Evolutionary conservation across 1,140 invertebrate genomes (phyloP).

Genomic region (Periplaneta americana): DNA sequence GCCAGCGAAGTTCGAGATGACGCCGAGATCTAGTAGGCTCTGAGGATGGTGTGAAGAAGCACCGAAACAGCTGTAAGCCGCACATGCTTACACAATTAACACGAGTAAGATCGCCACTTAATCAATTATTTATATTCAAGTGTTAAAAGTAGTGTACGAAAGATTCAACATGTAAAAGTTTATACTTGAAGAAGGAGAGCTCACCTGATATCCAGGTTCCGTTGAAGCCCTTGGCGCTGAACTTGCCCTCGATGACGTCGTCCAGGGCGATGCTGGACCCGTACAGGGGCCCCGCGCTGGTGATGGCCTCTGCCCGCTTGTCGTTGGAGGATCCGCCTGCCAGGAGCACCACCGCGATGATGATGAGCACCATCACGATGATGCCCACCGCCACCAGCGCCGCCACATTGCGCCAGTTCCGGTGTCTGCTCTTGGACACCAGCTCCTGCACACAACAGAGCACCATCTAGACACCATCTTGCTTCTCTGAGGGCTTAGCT

Average conservation of each 20-base stretch:
- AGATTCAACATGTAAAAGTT: no score
- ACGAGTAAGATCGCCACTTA: no score
- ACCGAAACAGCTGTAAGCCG: no score
- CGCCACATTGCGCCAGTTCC: slow-evolving; percentile 37
- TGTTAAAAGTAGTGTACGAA: no score
- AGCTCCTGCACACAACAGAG: slow-evolving; percentile 39
- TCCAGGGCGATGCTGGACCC: slow-evolving; percentile 35
- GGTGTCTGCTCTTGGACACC: slow-evolving; percentile 39
- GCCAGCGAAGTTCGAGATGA: no score
- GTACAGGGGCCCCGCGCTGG: slow-evolving; percentile 23
- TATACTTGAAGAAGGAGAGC: slow-evolving; percentile 14
- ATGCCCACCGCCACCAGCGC: slow-evolving; percentile 30
- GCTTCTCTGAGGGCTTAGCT: no score
- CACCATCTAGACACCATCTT: no score
- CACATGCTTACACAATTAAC: no score
- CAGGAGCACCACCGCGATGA: slow-evolving; percentile 29
- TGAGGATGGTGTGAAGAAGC: no score
- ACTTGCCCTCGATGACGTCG: slow-evolving; percentile 37
- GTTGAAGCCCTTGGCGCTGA: slow-evolving; percentile 40
- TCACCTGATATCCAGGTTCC: slow-evolving; percentile 42
- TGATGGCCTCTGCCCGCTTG: slow-evolving; percentile 11
- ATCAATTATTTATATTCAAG: no score
- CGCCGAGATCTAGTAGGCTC: no score
- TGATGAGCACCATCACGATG: slow-evolving; percentile 33
- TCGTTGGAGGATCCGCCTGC: slow-evolving; percentile 14